Conservation (phyloP, 2,797 vertebrate genomes). For the Okamejei kenojei region DNA sequence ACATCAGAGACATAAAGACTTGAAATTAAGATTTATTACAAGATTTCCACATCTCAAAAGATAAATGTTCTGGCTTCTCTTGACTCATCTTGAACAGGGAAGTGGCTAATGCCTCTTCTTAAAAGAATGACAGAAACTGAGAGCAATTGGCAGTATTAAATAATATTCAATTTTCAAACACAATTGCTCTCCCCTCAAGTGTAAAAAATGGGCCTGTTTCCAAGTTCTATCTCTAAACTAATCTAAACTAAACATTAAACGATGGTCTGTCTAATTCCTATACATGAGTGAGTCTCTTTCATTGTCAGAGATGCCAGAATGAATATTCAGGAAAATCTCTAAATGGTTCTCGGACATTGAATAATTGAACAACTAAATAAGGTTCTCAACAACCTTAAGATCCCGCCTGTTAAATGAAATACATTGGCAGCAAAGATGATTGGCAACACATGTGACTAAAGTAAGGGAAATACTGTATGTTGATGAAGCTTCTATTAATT, state of each 20-base stretch:
- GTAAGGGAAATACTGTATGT: background rate
- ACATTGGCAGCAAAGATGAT: background rate
- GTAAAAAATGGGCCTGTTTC: background rate
- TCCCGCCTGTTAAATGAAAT: constrained; percentile 9
- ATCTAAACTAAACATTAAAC: background rate
- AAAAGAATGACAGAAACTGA: constrained; percentile 9
- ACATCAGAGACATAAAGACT: background rate
- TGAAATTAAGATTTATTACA: background rate
- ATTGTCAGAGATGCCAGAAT: background rate
- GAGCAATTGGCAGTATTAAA: background rate
- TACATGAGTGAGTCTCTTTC: background rate
- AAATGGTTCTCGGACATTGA: background rate
- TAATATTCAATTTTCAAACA: background rate
- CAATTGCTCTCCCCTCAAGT: background rate
- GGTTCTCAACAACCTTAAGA: background rate
- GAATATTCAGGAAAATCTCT: constrained; percentile 5
- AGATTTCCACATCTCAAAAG: constrained; percentile 17
- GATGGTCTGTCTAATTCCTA: background rate
- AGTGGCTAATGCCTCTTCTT: background rate
- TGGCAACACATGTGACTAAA: constrained; percentile 14
- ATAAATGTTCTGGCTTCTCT: constrained; percentile 3
- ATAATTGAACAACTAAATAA: constrained; percentile 27
- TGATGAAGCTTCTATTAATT: constrained; percentile 27
- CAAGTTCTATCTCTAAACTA: too few relatives aligned
- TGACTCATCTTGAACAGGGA: background rate